Evolutionary conservation across 2,888 invertebrate species (phyloP).

Genomic region (Heliconius erato): DNA sequence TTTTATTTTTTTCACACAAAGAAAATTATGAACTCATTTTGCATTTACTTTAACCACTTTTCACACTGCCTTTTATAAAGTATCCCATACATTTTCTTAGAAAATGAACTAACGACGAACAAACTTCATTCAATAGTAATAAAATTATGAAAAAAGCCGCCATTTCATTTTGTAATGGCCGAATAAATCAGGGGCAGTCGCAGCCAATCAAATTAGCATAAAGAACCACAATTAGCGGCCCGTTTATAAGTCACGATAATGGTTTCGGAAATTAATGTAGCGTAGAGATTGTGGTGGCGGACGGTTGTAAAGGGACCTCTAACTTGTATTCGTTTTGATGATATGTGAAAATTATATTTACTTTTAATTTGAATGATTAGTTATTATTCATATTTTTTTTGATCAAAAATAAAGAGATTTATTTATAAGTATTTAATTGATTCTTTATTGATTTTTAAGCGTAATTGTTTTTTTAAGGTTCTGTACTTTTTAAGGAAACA

Average conservation of each 20-base stretch:
- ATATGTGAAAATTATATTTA: constrained; percentile 22
- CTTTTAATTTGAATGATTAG: not conserved
- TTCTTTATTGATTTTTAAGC: no score
- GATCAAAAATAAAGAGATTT: no score
- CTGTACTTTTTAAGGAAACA: no score
- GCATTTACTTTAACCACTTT: not conserved
- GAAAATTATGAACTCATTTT: not conserved
- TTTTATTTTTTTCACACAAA: not conserved
- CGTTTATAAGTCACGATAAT: constrained; percentile 50
- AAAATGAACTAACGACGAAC: constrained; percentile 2
- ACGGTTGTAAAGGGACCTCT: constrained; percentile 43
- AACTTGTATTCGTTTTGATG: constrained; percentile 8
- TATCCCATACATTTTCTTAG: not conserved
- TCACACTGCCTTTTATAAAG: not conserved
- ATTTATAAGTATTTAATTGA: no score
- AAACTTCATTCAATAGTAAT: constrained; percentile 18
- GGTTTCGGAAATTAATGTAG: constrained; percentile 54
- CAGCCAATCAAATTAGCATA: constrained; percentile 55
- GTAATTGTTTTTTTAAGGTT: no score
- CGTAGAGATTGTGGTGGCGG: constrained; percentile 47
- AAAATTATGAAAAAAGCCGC: constrained; percentile 27
- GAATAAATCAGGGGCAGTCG: constrained; percentile 49
- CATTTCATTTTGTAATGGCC: constrained; percentile 27
- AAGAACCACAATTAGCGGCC: constrained; percentile 50
- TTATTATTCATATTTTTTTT: not conserved